phyloP scores from a whole-genome alignment of 2,888 invertebrate species.

The Cerceris rybyensis region DNA sequence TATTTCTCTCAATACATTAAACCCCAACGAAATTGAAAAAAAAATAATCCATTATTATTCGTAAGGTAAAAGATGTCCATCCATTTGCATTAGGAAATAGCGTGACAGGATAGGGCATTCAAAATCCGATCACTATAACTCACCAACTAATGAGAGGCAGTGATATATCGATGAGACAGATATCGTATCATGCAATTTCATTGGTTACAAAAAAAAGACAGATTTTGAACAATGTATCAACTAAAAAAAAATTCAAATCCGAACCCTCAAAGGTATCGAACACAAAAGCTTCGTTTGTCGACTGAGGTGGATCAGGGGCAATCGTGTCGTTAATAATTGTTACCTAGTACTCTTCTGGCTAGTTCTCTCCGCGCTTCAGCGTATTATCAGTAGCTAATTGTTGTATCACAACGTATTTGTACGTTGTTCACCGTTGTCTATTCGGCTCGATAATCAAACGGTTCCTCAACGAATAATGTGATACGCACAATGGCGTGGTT shows the following conservation, averaged over 20 bases:
- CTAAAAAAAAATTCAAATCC: background rate
- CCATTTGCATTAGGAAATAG: background rate
- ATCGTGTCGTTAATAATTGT: conserved; percentile 27
- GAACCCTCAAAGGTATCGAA: conserved; percentile 5
- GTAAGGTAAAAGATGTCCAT: background rate
- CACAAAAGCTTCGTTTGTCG: conserved; percentile 1
- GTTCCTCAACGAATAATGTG: conserved; percentile 20
- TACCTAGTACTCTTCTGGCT: conserved; percentile 13
- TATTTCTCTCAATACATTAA: too few species aligned
- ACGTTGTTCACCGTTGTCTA: background rate
- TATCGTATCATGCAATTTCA: background rate
- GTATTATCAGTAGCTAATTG: background rate
- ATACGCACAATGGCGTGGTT: conserved; percentile 71
- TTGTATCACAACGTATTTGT: background rate
- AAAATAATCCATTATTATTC: background rate
- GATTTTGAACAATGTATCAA: background rate
- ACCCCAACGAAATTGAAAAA: background rate
- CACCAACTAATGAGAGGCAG: background rate
- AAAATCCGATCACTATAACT: background rate
- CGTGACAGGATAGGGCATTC: conserved; percentile 8
- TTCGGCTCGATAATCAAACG: conserved; percentile 10
- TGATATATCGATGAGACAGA: background rate
- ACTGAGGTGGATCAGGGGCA: conserved; percentile 35
- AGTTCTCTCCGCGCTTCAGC: background rate
- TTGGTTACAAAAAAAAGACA: background rate